Percentiles rank a stretch among this genome's conserved stretches.
phyloP scores from a whole-genome alignment of 2,113 vertebrate species.

The Mugil cephalus region DNA sequence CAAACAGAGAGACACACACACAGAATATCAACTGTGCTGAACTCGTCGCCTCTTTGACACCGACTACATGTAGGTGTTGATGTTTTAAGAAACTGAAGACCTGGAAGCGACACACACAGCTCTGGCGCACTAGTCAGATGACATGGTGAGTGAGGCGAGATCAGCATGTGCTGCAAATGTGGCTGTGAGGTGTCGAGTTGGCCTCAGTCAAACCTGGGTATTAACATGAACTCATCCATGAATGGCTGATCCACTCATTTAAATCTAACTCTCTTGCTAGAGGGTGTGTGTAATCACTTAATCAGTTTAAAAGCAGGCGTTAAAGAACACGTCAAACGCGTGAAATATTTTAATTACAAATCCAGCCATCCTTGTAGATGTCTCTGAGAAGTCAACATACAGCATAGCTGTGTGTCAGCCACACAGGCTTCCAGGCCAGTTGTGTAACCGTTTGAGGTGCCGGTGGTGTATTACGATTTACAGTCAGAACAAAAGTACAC shows the following conservation, averaged over 20 bases:
- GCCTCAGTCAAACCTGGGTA: slow-evolving; percentile 17
- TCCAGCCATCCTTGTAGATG: not conserved
- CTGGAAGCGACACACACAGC: not conserved
- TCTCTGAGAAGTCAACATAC: not conserved
- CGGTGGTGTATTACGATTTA: slow-evolving; percentile 49
- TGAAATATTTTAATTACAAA: not conserved
- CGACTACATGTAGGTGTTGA: slow-evolving; percentile 41
- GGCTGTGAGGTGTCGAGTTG: slow-evolving; percentile 7
- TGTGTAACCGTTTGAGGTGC: slow-evolving; percentile 58
- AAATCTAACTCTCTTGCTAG: slow-evolving; percentile 24
- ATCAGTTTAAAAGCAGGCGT: slow-evolving; percentile 8
- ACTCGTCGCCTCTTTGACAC: slow-evolving; percentile 18
- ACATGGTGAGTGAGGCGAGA: slow-evolving; percentile 36
- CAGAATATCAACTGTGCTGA: slow-evolving; percentile 20
- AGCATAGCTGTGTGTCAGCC: not conserved
- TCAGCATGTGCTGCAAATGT: slow-evolving; percentile 1
- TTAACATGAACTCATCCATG: slow-evolving; percentile 7
- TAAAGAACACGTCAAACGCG: not conserved
- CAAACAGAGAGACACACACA: not conserved
- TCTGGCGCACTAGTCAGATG: slow-evolving; percentile 3
- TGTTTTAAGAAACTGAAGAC: slow-evolving; percentile 26
- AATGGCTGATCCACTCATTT: slow-evolving; percentile 9
- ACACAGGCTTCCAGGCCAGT: slow-evolving; percentile 6
- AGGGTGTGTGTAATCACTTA: slow-evolving; percentile 25
- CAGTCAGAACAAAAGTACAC: not conserved